Evolutionary conservation across 2,888 invertebrate genomes (phyloP).

Genomic region (Hyppa rectilinea): DNA sequence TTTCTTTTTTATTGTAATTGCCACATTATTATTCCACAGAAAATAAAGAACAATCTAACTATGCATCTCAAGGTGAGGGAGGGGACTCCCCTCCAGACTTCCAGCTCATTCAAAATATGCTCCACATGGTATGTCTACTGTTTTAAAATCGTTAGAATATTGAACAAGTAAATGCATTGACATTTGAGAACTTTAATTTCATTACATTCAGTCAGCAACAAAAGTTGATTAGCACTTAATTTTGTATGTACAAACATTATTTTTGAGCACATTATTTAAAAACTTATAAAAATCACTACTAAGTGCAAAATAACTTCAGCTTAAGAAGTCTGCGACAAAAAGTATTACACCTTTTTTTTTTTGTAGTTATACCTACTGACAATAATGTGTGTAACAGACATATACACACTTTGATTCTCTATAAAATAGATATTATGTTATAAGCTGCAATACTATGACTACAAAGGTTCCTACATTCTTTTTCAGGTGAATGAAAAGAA

Average conservation of each 20-base stretch:
- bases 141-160: constrained; percentile 9
- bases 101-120: constrained; percentile 75
- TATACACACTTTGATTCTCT: too few relatives aligned
- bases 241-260: neutral
- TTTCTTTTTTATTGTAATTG: neutral
- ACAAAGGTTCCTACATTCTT: neutral
- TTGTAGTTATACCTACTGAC: neutral
- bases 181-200: neutral
- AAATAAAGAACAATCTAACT: constrained; percentile 74
- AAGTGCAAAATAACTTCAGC: neutral
- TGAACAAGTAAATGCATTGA: neutral
- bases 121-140: constrained; percentile 73
- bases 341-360: neutral
- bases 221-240: neutral
- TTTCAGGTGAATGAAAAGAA: constrained; percentile 69
- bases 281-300: neutral
- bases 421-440: too few relatives aligned
- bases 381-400: neutral
- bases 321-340: neutral
- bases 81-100: constrained; percentile 74
- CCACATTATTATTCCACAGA: constrained; percentile 69
- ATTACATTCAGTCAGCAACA: neutral
- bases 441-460: neutral
- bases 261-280: neutral
- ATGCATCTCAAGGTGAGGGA: constrained; percentile 60